Percentiles rank a stretch among this genome's conserved stretches.
Conservation (phyloP, 2,797 vertebrate species). For the Paedocypris micromegethes region DNA sequence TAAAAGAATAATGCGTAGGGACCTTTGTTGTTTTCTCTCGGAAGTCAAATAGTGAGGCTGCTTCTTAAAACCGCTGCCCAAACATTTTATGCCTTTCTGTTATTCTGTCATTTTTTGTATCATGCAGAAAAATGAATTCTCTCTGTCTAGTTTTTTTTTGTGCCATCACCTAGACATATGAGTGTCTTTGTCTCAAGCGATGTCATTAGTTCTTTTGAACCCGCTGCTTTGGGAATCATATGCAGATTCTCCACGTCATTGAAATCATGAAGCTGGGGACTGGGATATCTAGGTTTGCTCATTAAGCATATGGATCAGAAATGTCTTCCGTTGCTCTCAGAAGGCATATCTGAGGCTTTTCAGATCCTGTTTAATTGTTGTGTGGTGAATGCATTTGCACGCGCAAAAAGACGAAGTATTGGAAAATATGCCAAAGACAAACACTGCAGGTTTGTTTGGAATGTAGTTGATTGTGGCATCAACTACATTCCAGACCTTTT, state of each 20-base stretch:
- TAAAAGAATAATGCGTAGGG: neutral
- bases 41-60: neutral
- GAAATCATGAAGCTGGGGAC: constrained; percentile 6
- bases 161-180: constrained; percentile 21
- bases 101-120: constrained; percentile 22
- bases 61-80: constrained; percentile 5
- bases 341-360: constrained; percentile 38
- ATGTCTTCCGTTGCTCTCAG: constrained; percentile 21
- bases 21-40: constrained; percentile 19
- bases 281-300: constrained; percentile 19
- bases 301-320: constrained; percentile 26
- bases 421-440: neutral
- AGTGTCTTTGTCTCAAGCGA: constrained; percentile 7
- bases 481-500: too few species aligned
- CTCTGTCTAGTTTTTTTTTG: constrained; percentile 19
- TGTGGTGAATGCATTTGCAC: constrained; percentile 22
- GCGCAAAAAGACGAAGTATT: neutral
- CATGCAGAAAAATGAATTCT: constrained; percentile 16
- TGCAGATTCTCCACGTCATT: neutral
- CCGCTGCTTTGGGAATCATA: constrained; percentile 13
- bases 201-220: constrained; percentile 31
- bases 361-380: constrained; percentile 31
- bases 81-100: constrained; percentile 7
- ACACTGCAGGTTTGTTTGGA: neutral
- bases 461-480: too few species aligned